phyloP scores from a whole-genome alignment of 2,888 invertebrate species.

The Scaptomyza polygonia region DNA sequence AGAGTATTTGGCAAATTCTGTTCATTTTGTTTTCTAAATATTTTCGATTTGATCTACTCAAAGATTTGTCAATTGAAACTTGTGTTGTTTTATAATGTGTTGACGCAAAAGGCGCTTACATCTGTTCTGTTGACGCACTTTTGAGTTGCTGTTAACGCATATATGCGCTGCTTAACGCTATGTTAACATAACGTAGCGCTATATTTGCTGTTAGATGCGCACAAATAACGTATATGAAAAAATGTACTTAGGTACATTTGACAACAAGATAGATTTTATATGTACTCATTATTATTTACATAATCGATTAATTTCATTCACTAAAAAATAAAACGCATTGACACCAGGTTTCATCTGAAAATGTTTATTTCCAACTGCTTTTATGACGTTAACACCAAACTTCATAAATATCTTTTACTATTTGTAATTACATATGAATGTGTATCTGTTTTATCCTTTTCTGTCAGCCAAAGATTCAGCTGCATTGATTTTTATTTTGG shows the following conservation, averaged over 20 bases:
- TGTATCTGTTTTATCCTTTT: slow-evolving; percentile 5
- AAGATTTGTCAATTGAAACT: slow-evolving; percentile 22
- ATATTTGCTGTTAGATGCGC: not conserved
- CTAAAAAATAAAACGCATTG: slow-evolving; percentile 1
- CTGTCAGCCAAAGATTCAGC: slow-evolving; percentile 25
- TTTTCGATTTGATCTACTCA: not conserved
- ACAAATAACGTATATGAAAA: not conserved
- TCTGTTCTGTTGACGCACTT: slow-evolving; percentile 14
- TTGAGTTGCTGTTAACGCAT: slow-evolving; percentile 7
- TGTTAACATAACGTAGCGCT: not conserved
- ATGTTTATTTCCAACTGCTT: slow-evolving; percentile 54
- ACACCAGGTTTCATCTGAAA: slow-evolving; percentile 45
- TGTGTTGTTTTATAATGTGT: slow-evolving; percentile 50
- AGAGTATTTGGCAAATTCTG: slow-evolving; percentile 56
- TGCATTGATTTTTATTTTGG: slow-evolving; percentile 8
- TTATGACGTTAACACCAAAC: slow-evolving; percentile 54
- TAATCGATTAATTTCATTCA: too few species aligned
- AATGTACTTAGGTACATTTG: too few species aligned
- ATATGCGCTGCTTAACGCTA: not conserved
- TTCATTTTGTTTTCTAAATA: slow-evolving; percentile 46
- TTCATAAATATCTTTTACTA: slow-evolving; percentile 56
- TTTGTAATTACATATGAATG: slow-evolving; percentile 18
- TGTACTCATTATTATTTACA: too few species aligned
- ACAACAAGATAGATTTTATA: too few species aligned
- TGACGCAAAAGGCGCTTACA: slow-evolving; percentile 24